These are phyloP conservation scores for Enteromius viviparus DNA, from an alignment of 2,797 vertebrate genomes.

Conservation along the genomic window DNA sequence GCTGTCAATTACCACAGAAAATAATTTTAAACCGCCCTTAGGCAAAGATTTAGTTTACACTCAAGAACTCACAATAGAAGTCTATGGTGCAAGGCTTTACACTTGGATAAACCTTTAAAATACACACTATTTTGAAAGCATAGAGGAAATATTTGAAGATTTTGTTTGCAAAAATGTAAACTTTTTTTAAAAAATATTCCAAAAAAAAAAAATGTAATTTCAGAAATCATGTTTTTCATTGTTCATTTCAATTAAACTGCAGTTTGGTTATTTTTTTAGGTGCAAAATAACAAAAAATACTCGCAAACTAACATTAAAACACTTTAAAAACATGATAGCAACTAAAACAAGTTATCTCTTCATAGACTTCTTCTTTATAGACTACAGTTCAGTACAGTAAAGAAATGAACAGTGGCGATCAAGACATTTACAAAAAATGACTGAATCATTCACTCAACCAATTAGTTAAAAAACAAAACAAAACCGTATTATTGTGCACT, in stretches of 20 bases:
- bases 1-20: background rate
- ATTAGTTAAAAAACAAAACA: background rate
- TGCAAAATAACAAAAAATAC: too few relatives aligned
- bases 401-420: background rate
- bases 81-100: background rate
- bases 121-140: background rate
- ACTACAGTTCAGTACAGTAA: background rate
- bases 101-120: background rate
- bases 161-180: too few relatives aligned
- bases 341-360: too few relatives aligned
- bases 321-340: too few relatives aligned
- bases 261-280: too few relatives aligned
- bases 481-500: background rate
- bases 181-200: too few relatives aligned
- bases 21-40: background rate
- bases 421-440: background rate
- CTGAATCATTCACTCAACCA: background rate
- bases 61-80: background rate
- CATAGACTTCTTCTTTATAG: background rate
- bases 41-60: background rate
- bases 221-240: too few relatives aligned
- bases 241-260: too few relatives aligned
- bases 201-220: too few relatives aligned
- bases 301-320: too few relatives aligned
- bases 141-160: background rate